Evolutionary conservation across 2,888 invertebrate genomes (phyloP).

Genomic region (Barypeithes pellucidus): DNA sequence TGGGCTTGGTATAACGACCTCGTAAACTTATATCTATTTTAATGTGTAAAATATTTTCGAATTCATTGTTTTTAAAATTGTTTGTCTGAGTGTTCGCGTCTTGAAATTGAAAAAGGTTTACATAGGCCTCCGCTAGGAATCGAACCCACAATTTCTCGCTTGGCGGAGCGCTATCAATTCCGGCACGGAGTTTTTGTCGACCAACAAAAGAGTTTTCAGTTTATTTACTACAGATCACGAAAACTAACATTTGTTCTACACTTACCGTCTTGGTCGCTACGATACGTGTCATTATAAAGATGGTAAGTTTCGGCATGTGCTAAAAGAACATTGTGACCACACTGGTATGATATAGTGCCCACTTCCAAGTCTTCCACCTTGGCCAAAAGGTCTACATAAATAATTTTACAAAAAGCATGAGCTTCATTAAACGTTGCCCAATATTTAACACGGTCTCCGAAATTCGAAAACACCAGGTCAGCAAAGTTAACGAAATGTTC

Average conservation of each 20-base stretch:
- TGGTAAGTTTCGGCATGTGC: conserved; percentile 71
- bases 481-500: conserved; percentile 55
- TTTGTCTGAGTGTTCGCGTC: too few species aligned
- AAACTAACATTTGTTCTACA: not conserved
- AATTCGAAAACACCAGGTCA: conserved; percentile 54
- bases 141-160: too few species aligned
- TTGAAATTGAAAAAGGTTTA: too few species aligned
- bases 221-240: too few species aligned
- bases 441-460: conserved; percentile 57
- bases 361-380: conserved; percentile 26
- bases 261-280: conserved; percentile 60
- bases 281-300: conserved; percentile 68
- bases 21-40: too few species aligned
- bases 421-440: conserved; percentile 61
- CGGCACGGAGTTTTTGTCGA: too few species aligned
- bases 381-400: conserved; percentile 48
- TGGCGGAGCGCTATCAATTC: too few species aligned
- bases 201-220: too few species aligned
- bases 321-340: conserved; percentile 70
- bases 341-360: conserved; percentile 71
- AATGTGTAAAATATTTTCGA: too few species aligned
- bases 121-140: too few species aligned
- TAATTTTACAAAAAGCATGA: conserved; percentile 52
- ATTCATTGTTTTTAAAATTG: too few species aligned
- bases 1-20: too few species aligned